These are phyloP conservation scores for Andrena haemorrhoa DNA, from an alignment of 2,888 invertebrate species.

Conservation along the genomic window DNA sequence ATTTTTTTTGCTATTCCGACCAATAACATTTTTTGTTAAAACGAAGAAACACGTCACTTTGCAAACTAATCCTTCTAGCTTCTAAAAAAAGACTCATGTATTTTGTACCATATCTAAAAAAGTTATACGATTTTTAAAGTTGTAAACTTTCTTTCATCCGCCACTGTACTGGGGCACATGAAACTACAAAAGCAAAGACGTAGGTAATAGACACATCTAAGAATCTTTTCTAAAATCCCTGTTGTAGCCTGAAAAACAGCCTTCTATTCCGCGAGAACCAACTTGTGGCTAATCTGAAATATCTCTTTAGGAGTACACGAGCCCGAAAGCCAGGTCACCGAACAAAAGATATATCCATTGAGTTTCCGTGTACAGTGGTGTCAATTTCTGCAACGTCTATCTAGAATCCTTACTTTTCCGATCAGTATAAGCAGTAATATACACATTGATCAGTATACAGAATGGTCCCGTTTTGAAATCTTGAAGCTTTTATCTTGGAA, in stretches of 20 bases:
- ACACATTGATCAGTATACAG: constrained; percentile 9
- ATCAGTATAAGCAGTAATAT: constrained; percentile 15
- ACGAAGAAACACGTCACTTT: too few species aligned
- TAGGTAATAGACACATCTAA: background rate
- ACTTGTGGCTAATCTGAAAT: constrained; percentile 40
- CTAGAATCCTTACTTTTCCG: constrained; percentile 24
- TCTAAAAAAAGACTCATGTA: too few species aligned
- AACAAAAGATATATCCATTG: constrained; percentile 37
- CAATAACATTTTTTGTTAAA: too few species aligned
- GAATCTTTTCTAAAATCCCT: constrained; percentile 19
- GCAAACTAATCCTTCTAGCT: too few species aligned
- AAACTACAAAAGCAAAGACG: background rate
- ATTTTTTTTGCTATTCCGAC: too few species aligned
- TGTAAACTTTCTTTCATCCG: too few species aligned
- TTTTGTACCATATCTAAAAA: too few species aligned
- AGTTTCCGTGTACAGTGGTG: constrained; percentile 28
- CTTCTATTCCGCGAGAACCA: constrained; percentile 21
- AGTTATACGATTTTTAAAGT: too few species aligned
- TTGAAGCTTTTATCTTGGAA: background rate
- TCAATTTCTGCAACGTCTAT: constrained; percentile 36
- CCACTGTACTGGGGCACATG: too few species aligned
- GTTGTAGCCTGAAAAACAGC: background rate
- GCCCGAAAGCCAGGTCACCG: constrained; percentile 26
- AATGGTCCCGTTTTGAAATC: background rate
- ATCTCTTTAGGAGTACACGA: constrained; percentile 26